A percentile compares a stretch with the other conserved stretches of the same genome.
These are phyloP conservation scores for Drosophila erecta DNA, from an alignment of 1,140 invertebrate genomes.

Conservation along the genomic window DNA sequence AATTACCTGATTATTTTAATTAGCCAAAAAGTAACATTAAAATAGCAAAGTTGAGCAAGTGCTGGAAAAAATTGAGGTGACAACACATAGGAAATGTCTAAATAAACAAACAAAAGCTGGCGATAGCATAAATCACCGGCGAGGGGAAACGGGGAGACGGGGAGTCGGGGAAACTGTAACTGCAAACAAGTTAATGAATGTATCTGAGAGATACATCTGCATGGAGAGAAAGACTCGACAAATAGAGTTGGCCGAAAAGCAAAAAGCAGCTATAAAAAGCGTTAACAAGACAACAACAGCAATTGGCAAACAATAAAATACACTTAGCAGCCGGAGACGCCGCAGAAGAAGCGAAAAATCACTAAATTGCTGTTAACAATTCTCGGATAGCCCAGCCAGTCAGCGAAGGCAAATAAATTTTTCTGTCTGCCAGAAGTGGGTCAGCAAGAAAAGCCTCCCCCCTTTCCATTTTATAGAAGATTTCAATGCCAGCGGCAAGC, in stretches of 20 bases:
- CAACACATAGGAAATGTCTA: slow-evolving; percentile 75
- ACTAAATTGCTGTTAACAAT: slow-evolving; percentile 74
- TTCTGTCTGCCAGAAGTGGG: slow-evolving; percentile 30
- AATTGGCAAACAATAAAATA: slow-evolving; percentile 77
- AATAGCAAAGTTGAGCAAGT: slow-evolving; percentile 15
- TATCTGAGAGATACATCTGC: slow-evolving; percentile 77
- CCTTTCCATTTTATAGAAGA: slow-evolving; percentile 34
- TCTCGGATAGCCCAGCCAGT: slow-evolving; percentile 22
- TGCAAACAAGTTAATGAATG: slow-evolving; percentile 79
- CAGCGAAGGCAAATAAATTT: slow-evolving; percentile 55
- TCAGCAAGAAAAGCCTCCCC: slow-evolving; percentile 16
- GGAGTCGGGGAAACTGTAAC: slow-evolving; percentile 2
- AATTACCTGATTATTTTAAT: slow-evolving; percentile 76
- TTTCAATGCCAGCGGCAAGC: slow-evolving; percentile 42
- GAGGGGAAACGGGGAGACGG: not conserved
- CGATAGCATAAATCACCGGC: slow-evolving; percentile 69
- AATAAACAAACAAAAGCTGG: slow-evolving; percentile 63
- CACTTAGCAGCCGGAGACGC: slow-evolving; percentile 38
- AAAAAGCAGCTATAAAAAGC: slow-evolving; percentile 72
- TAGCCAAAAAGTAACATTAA: slow-evolving; percentile 53
- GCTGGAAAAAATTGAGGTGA: slow-evolving; percentile 49
- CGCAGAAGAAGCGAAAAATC: slow-evolving; percentile 18
- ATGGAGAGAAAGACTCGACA: slow-evolving; percentile 60
- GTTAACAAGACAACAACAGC: slow-evolving; percentile 71
- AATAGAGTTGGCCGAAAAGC: slow-evolving; percentile 63